phyloP scores from a whole-genome alignment of 2,888 invertebrate species.

The Drosophila buzzatii region DNA sequence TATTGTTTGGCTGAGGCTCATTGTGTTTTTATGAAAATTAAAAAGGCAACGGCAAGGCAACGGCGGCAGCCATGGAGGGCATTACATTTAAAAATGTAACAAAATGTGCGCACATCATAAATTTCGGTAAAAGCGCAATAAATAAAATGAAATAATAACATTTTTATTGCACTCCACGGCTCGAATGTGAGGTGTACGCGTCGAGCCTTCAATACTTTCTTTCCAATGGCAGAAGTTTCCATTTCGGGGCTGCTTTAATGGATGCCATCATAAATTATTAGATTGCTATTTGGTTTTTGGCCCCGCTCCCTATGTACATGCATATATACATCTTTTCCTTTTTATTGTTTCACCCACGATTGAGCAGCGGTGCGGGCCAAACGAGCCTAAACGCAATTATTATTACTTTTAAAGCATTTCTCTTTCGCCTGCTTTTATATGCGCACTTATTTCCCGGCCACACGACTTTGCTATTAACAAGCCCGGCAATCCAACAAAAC shows the following conservation, averaged over 20 bases:
- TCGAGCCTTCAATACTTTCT: slow-evolving; percentile 71
- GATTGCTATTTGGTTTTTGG: slow-evolving; percentile 80
- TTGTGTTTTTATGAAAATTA: slow-evolving; percentile 70
- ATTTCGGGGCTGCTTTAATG: slow-evolving; percentile 62
- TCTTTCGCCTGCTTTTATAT: slow-evolving; percentile 61
- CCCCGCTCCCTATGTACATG: background rate
- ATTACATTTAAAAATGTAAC: slow-evolving; percentile 71
- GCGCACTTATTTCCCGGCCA: slow-evolving; percentile 70
- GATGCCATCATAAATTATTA: slow-evolving; percentile 83
- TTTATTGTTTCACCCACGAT: slow-evolving; percentile 84
- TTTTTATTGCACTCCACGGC: slow-evolving; percentile 73
- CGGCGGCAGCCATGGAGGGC: background rate
- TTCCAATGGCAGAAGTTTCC: slow-evolving; percentile 62
- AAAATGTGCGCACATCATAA: slow-evolving; percentile 80
- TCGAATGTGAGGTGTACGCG: slow-evolving; percentile 47
- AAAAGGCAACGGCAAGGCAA: slow-evolving; percentile 32
- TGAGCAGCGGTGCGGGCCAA: slow-evolving; percentile 71
- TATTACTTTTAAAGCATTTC: slow-evolving; percentile 78
- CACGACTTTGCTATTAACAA: slow-evolving; percentile 77
- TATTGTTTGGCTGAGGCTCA: slow-evolving; percentile 40
- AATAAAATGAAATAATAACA: slow-evolving; percentile 83
- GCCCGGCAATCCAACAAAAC: slow-evolving; percentile 12
- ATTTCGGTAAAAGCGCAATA: slow-evolving; percentile 80
- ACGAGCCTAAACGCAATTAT: slow-evolving; percentile 77
- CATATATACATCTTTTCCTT: slow-evolving; percentile 70